Evolutionary conservation across 2,888 invertebrate species (phyloP), one percentile per base, ranked within the genome.

Genomic region (Spilarctia lutea): DNA sequence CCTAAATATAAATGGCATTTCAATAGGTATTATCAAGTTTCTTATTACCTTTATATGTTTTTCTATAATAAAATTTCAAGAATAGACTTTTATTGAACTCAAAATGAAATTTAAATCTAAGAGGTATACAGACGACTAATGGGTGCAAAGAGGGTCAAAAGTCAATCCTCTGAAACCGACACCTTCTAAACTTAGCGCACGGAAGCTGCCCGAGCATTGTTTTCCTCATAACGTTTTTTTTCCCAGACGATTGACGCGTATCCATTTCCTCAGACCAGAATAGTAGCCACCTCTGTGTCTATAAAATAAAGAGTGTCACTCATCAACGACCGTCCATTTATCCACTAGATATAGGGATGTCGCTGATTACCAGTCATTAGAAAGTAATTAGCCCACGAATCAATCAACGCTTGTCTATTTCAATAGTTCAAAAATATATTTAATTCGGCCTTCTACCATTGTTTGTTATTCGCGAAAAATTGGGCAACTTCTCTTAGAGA

Each of bases 261-360:
- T 95, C 92, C 94, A 95, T 95, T 95, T 95, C 95, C 94, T 91
- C 88, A 87, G 88, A 83, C 90, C 81, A 93, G 91, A 95, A 94
- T 94, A 94, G 91, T 87, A 84, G 74, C 88, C 89, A 86, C 90
- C 88, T 88, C 87, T 85, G 83, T 84, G 85, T 84, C 91, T 93
- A 95, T 95, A 94, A 94, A 94, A 95, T 95, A 95, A 95, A 95
- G 91, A 93, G 89, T 89, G 91, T 95, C 95, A 92, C 86, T 95
- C 95, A 89, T 89, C 95, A 85, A 79, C 80, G 79, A 87, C 83
- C 90, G 89, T 84, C 90, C 94, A 93, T 94, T 92, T 74, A 76
- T 74, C 73, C 71, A 68, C 71, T 91, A 91, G 88, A 92, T 93
- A 94, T 92, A 92, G 90, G 91, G 70, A 94, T 93, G 94, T 91